Base-by-base conservation (phyloP, 2,888 invertebrate genomes). In the Serrognathus titanus region DNA sequence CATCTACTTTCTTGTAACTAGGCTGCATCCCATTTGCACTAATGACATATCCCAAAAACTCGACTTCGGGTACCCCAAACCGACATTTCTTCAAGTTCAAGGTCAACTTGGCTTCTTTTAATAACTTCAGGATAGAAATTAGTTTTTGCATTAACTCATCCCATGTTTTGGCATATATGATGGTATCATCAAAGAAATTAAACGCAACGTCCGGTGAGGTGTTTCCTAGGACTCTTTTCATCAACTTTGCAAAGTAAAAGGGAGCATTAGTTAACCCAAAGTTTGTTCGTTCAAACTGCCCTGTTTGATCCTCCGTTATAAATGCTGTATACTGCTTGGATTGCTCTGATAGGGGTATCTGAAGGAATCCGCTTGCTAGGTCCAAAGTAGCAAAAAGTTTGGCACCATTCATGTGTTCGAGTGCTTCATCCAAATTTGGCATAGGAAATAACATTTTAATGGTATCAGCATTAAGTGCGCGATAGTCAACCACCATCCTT, bases 281-380 rank as follows among this genome's bases (percentile, higher is more conserved):
- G 5, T 7, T n/a, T 24, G 40, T 50, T 24, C 66, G 4, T 66
- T 38, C 10, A 20, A 52, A 52, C 13, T 52, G 8, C 1, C 48
- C 72, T 0, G 67, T 63, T 9, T 68, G 69, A 51, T 70, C 71
- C 0, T 71, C 72, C 1, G 61, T 59, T n/a, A 61, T 57, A 38
- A 57, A 61, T 1, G 57, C 57, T 0, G 61, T 61, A 43, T 61
- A 57, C 4, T 10, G 3, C 35, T 55, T 51, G 2, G 16, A 16
- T 16, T 16, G 16, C 16, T 16, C 16, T 3, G 10, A 13, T 4
- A 57, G 16, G 2, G 57, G 55, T 35, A 52, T 13, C 24, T 62
- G 57, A 11, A 62, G 48, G 31, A 48, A 57, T 11, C 49, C 57
- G 9, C 50, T 51, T 1, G 57, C 55, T 35, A 57, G n/a, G 31